Evolutionary conservation across 1,140 invertebrate species (phyloP), one percentile per base, ranked within the genome.

Genomic region (Drosophila suzukii): DNA sequence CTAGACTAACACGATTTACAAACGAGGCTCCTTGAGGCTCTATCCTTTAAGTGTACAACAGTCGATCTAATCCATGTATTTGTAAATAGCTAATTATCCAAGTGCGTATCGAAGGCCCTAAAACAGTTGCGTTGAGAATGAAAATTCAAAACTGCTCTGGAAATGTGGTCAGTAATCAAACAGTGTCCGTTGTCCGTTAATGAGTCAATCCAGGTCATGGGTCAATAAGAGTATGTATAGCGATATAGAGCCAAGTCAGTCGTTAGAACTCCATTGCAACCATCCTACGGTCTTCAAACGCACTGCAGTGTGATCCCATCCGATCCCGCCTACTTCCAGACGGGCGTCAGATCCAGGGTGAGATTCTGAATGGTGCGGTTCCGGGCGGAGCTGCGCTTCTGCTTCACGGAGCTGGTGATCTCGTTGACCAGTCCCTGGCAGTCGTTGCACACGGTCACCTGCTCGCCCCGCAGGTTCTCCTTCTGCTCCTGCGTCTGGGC

Each of bases 361-460:
- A 97, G 94, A 93, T 96, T 96, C 73, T 96, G 94, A 68, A 97
- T 94, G 65, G 96, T 95, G 90, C 96, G 95, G 93, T 96, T 96
- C 63, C 96, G 94, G 74, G 95, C 96, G 46, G 96, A 96, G 49
- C 96, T 95, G 63, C 96, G 94, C 54, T 95, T 96, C 41, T 95
- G 96, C 81, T 96, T 94, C 8, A 96, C 96, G 13, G 96, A 96
- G 92, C 96, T 96, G 81, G 98, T 98, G 85, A 98, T 98, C 93
- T 98, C 97, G 71, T 97, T 94, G 36, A 98, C 96, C 96, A 99
- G 97, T 8, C 96, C 96, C 91, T 98, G 97, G 93, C 98, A 99
- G 93, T 98, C 98, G 88, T 97, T 95, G 92, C 98, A 99, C 17
- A 98, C 97, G 36, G 96, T 95, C 95, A 98, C 97, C 79, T 96